phyloP scores from a whole-genome alignment of 2,888 invertebrate genomes.

The Beris chalybata region DNA sequence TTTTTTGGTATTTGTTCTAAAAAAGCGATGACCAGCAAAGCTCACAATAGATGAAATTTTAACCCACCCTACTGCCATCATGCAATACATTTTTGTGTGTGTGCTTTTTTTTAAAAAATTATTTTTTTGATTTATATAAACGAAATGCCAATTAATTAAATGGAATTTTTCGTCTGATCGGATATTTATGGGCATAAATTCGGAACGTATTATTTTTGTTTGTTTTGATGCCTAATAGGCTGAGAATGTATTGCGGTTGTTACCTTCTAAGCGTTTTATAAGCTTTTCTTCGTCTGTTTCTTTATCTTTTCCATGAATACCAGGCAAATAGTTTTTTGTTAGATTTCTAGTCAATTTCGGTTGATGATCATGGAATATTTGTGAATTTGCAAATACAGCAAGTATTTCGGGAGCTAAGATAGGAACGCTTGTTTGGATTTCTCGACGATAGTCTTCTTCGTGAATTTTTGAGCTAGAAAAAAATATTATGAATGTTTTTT shows the following conservation, averaged over 20 bases:
- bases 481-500: slow-evolving; percentile 19
- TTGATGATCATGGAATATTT: slow-evolving; percentile 57
- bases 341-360: slow-evolving; percentile 51
- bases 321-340: slow-evolving; percentile 50
- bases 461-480: slow-evolving; percentile 52
- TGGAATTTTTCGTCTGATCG: neutral
- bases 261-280: slow-evolving; percentile 56
- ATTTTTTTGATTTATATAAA: neutral
- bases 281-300: slow-evolving; percentile 53
- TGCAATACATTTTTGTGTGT: slow-evolving; percentile 9
- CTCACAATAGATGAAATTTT: slow-evolving; percentile 21
- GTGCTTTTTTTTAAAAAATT: slow-evolving; percentile 8
- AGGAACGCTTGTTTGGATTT: slow-evolving; percentile 56
- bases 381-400: slow-evolving; percentile 56
- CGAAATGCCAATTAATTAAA: slow-evolving; percentile 17
- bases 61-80: slow-evolving; percentile 28
- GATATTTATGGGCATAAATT: too few species aligned
- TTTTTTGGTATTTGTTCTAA: neutral
- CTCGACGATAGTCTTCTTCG: slow-evolving; percentile 56
- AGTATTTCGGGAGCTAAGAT: slow-evolving; percentile 56
- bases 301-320: slow-evolving; percentile 48
- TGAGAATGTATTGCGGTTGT: slow-evolving; percentile 37
- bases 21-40: slow-evolving; percentile 29
- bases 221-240: too few species aligned
- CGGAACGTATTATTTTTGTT: too few species aligned